Base-by-base conservation (phyloP, 2,113 vertebrate species). In the Odocoileus hemionus region DNA sequence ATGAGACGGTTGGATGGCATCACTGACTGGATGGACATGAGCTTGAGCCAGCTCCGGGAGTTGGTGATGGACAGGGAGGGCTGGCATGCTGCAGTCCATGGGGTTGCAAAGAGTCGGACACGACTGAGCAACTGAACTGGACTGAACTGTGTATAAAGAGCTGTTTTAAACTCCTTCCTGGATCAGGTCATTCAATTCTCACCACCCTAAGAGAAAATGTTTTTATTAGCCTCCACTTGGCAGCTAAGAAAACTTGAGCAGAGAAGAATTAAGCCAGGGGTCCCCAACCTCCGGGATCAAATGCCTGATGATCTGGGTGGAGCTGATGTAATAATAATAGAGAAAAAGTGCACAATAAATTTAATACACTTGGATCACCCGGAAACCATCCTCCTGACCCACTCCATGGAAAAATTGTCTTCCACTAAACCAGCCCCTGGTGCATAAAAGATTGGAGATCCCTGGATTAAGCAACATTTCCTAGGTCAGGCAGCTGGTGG, bases 111-210 rank as follows among this genome's bases (percentile, higher is more conserved):
- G 10, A 39, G 67, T 70, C 0, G 1, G n/a, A 70, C 19, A 23
- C 0, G 0, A 39, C 5, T 70, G 67, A 70, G 4, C 12, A n/a
- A 67, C 8, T 67, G 64, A 70, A 21, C 64, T 64, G 21, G 13
- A 67, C 64, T 70, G n/a, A 70, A 70, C 43, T 28, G 33, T 25
- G 10, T 76, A 7, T 55, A 85, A 74, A 36, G 19, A 8, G 19
- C 47, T 54, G 2, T 89, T 96, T 96, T 67, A 57, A 85, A 58
- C 88, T 79, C 52, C 17, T 89, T 94, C 39, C n/a, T 89, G 23
- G 47, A 43, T 33, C 47, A 83, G 78, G 55, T 78, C 78, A 91
- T 93, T 95, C 88, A 58, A 67, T 89, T 95, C 43, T 87, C 57
- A 95, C 2, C 86, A 45, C 23, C 6, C 23, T 30, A 74, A 88